A percentile compares a stretch with the other conserved stretches of the same genome.
These are phyloP conservation scores for Drosophila mettleri DNA, from an alignment of 2,888 invertebrate species.

Conservation along the genomic window DNA sequence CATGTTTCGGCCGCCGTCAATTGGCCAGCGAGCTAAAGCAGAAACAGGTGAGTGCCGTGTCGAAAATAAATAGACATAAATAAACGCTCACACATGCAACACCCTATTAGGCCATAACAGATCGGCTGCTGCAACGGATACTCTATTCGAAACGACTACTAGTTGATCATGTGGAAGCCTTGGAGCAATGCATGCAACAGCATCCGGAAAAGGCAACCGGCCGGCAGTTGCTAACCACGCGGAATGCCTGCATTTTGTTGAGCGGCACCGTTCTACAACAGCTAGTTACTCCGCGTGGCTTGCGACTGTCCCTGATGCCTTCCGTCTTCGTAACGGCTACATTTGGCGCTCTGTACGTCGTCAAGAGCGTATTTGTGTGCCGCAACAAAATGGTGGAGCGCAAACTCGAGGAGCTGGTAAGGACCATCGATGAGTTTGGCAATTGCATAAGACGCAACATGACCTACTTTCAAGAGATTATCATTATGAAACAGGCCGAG, in stretches of 20 bases:
- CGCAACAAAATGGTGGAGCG: conserved; percentile 82
- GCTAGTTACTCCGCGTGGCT: conserved; percentile 75
- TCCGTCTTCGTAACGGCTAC: conserved; percentile 74
- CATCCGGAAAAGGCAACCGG: conserved; percentile 11
- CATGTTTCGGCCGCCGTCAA: conserved; percentile 48
- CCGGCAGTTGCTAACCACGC: conserved; percentile 72
- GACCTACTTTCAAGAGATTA: conserved; percentile 84
- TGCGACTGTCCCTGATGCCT: conserved; percentile 76
- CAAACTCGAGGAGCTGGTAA: conserved; percentile 81
- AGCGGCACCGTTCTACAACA: conserved; percentile 79
- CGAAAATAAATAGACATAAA: conserved; percentile 18
- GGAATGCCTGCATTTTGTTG: conserved; percentile 77
- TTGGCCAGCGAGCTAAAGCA: conserved; percentile 81
- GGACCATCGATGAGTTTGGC: conserved; percentile 83
- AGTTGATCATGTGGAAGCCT: conserved; percentile 84
- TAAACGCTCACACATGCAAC: not conserved
- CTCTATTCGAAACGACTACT: conserved; percentile 83
- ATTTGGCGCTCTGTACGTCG: conserved; percentile 77
- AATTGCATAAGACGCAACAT: conserved; percentile 83
- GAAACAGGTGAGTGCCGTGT: conserved; percentile 73
- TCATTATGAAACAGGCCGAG: conserved; percentile 83
- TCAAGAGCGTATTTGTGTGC: conserved; percentile 80
- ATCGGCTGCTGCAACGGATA: conserved; percentile 76
- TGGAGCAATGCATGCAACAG: conserved; percentile 79
- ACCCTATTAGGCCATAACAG: conserved; percentile 69